phyloP scores from a whole-genome alignment of 2,797 vertebrate genomes.

The Hyperoplus lanceolatus region DNA sequence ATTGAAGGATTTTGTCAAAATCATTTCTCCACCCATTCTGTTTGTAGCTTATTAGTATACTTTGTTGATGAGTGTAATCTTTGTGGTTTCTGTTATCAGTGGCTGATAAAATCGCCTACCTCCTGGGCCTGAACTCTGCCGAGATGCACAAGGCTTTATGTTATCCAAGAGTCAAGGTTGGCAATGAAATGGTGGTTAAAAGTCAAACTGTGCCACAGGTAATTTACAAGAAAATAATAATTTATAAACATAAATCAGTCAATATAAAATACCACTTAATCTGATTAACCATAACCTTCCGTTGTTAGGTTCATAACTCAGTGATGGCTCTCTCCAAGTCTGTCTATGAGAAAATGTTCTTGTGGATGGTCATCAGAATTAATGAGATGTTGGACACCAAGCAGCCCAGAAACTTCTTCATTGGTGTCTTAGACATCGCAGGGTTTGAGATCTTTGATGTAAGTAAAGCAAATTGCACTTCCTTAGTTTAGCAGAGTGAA shows the following conservation, averaged over 20 bases:
- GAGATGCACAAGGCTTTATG: conserved; percentile 89
- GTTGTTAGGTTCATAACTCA: conserved; percentile 63
- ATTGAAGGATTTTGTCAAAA: not conserved
- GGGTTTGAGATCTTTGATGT: conserved; percentile 94
- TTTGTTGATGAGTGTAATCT: not conserved
- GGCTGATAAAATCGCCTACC: conserved; percentile 89
- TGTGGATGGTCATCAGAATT: conserved; percentile 91
- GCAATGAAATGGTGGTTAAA: conserved; percentile 88
- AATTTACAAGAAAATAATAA: conserved; percentile 25
- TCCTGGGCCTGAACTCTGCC: conserved; percentile 89
- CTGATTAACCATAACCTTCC: conserved; percentile 49
- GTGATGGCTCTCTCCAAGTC: conserved; percentile 83
- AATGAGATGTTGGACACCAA: conserved; percentile 90
- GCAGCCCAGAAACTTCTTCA: conserved; percentile 87
- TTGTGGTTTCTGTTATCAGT: conserved; percentile 44
- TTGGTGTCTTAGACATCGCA: conserved; percentile 91
- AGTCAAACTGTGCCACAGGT: conserved; percentile 90
- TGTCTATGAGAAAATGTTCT: conserved; percentile 91
- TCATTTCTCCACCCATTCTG: not conserved
- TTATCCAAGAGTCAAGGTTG: conserved; percentile 89
- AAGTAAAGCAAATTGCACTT: conserved; percentile 29
- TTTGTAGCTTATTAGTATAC: not conserved
- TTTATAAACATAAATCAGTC: not conserved
- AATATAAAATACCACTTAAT: conserved; percentile 45
- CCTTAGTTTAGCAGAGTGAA: too few species aligned